Percentiles rank a stretch among this genome's conserved stretches.
phyloP scores from a whole-genome alignment of 2,888 invertebrate genomes.

The Rotaria macrura region DNA sequence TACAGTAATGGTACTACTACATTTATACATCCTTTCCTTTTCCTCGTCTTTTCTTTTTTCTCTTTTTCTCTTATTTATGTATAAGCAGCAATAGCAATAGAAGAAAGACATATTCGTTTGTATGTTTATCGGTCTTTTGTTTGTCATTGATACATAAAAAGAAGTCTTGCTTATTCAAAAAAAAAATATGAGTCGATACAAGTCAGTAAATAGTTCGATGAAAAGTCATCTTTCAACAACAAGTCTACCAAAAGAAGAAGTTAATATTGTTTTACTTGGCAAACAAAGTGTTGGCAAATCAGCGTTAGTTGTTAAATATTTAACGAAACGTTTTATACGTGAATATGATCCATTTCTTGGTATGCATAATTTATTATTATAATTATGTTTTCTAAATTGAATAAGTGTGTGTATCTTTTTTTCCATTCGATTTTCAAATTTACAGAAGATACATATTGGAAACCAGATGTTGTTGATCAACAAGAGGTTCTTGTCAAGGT shows the following conservation, averaged over 20 bases:
- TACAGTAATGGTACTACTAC: not conserved
- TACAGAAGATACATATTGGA: slow-evolving; percentile 52
- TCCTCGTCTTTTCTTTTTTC: too few relatives aligned
- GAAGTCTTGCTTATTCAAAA: not conserved
- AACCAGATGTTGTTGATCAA: slow-evolving; percentile 48
- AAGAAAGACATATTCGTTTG: not conserved
- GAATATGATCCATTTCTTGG: slow-evolving; percentile 70
- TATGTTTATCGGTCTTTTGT: not conserved
- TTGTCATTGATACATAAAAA: not conserved
- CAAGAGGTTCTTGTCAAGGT: slow-evolving; percentile 48
- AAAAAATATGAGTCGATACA: slow-evolving; percentile 1
- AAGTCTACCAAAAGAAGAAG: slow-evolving; percentile 25
- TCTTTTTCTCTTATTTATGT: not conserved
- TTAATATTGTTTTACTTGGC: slow-evolving; percentile 56
- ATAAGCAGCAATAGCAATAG: not conserved
- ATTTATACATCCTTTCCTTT: not conserved
- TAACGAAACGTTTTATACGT: slow-evolving; percentile 71
- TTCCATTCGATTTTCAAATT: slow-evolving; percentile 29
- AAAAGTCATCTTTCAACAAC: not conserved
- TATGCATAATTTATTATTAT: slow-evolving; percentile 36
- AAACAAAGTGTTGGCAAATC: slow-evolving; percentile 73
- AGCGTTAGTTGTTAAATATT: slow-evolving; percentile 72
- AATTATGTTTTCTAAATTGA: not conserved
- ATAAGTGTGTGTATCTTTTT: not conserved
- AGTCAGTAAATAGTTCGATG: not conserved